Conservation (phyloP, 2,888 invertebrate genomes). For the Drosophila mercatorum region DNA sequence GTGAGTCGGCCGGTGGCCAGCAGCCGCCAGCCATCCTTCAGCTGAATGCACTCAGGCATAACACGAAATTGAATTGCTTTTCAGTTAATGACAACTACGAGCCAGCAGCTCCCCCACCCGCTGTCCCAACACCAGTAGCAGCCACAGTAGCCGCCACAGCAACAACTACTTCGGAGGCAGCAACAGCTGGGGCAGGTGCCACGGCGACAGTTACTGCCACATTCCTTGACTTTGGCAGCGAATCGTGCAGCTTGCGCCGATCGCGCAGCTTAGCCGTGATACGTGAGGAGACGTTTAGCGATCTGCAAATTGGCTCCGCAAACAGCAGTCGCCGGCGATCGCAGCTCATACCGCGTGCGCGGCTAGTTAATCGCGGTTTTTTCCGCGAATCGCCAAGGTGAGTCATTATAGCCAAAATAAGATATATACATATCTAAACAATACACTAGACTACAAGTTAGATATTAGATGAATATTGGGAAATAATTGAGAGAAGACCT, state of each 20-base stretch:
- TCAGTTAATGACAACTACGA: constrained; percentile 52
- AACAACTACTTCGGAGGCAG: background rate
- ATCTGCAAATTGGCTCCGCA: constrained; percentile 88
- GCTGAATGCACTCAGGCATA: constrained; percentile 38
- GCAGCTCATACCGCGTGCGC: constrained; percentile 92
- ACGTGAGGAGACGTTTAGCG: constrained; percentile 91
- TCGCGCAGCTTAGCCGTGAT: constrained; percentile 91
- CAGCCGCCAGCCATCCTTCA: constrained; percentile 22
- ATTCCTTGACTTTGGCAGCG: constrained; percentile 82
- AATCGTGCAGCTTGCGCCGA: constrained; percentile 87
- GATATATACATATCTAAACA: background rate
- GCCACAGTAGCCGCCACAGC: constrained; percentile 16
- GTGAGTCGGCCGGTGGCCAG: constrained; percentile 41
- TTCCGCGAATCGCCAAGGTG: constrained; percentile 87
- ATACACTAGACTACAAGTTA: constrained; percentile 31
- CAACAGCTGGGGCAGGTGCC: constrained; percentile 14
- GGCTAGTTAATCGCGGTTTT: constrained; percentile 90
- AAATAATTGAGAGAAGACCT: background rate
- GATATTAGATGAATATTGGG: too few relatives aligned
- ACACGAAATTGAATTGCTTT: constrained; percentile 38
- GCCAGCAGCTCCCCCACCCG: constrained; percentile 16
- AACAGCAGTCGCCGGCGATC: constrained; percentile 89
- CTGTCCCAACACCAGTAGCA: constrained; percentile 12
- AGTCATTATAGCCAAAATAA: constrained; percentile 40
- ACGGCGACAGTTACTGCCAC: constrained; percentile 47